Evolutionary conservation across 2,888 invertebrate species (phyloP).

Genomic region (Cantharis flavilabris): DNA sequence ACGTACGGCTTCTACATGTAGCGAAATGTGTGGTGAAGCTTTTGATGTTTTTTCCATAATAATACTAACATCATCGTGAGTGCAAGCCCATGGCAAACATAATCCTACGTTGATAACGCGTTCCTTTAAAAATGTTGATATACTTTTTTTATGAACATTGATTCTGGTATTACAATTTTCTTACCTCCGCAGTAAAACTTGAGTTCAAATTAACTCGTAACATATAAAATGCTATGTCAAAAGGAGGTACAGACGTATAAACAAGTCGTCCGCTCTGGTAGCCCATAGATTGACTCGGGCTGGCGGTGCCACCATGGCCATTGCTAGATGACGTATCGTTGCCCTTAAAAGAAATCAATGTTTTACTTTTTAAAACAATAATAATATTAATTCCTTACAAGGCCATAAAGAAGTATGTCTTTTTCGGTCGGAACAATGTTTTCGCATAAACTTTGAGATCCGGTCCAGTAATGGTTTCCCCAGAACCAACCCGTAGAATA

Average conservation of each 20-base stretch:
- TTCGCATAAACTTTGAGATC: conserved; percentile 73
- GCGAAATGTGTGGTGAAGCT: conserved; percentile 57
- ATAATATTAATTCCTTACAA: conserved; percentile 32
- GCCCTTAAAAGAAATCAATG: neutral
- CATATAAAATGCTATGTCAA: conserved; percentile 70
- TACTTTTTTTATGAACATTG: neutral
- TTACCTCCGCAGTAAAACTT: conserved; percentile 61
- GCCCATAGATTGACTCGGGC: conserved; percentile 46
- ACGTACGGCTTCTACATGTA: conserved; percentile 68
- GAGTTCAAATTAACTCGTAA: conserved; percentile 63
- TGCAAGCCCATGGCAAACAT: conserved; percentile 74
- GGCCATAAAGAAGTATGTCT: conserved; percentile 47
- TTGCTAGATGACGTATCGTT: neutral
- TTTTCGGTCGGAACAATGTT: conserved; percentile 60
- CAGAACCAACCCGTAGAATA: conserved; percentile 81
- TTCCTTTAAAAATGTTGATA: conserved; percentile 57
- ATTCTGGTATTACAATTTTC: neutral
- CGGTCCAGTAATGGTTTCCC: conserved; percentile 83
- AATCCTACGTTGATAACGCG: conserved; percentile 75
- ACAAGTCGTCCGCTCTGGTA: conserved; percentile 43
- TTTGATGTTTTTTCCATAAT: conserved; percentile 62
- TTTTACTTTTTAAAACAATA: no score
- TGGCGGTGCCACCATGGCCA: conserved; percentile 22
- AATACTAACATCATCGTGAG: conserved; percentile 63
- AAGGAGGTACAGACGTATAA: conserved; percentile 60